phyloP scores from a whole-genome alignment of 92 coral and sea anemone genomes.

The Metridium senile region DNA sequence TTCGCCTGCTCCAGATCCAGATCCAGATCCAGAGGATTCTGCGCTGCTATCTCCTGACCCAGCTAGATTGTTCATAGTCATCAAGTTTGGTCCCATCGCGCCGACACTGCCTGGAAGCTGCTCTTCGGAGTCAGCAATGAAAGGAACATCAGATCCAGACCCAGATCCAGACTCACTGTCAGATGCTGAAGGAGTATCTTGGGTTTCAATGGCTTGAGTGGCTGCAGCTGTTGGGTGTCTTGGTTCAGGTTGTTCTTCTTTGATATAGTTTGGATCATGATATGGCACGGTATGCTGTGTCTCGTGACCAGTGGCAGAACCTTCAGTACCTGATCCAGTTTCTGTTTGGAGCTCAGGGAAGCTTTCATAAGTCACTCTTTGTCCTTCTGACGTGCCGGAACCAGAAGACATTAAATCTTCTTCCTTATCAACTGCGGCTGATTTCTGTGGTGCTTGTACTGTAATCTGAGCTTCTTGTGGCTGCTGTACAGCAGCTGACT shows the following conservation, averaged over 20 bases:
- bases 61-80: slow-evolving; percentile 80
- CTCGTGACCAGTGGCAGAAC: slow-evolving; percentile 1
- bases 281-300: slow-evolving; percentile 4
- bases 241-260: slow-evolving; percentile 30
- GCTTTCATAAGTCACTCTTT: slow-evolving; percentile 20
- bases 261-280: slow-evolving; percentile 28
- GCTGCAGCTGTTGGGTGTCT: slow-evolving; percentile 22
- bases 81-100: slow-evolving; percentile 87
- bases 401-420: slow-evolving; percentile 60
- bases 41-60: slow-evolving; percentile 62
- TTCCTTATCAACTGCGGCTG: slow-evolving; percentile 12
- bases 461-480: slow-evolving; percentile 7
- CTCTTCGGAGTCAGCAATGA: slow-evolving; percentile 53
- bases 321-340: neutral
- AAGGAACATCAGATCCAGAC: slow-evolving; percentile 51
- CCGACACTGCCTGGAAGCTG: slow-evolving; percentile 92
- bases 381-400: slow-evolving; percentile 35
- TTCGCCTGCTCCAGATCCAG: slow-evolving; percentile 52
- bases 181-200: neutral
- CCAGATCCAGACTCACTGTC: slow-evolving; percentile 40
- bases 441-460: slow-evolving; percentile 6
- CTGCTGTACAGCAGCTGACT: neutral
- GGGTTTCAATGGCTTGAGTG: slow-evolving; percentile 1
- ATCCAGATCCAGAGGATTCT: slow-evolving; percentile 61
- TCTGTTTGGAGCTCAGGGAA: slow-evolving; percentile 25